phyloP scores from a whole-genome alignment of 2,797 vertebrate species.

The Coregonus ussuriensis region DNA sequence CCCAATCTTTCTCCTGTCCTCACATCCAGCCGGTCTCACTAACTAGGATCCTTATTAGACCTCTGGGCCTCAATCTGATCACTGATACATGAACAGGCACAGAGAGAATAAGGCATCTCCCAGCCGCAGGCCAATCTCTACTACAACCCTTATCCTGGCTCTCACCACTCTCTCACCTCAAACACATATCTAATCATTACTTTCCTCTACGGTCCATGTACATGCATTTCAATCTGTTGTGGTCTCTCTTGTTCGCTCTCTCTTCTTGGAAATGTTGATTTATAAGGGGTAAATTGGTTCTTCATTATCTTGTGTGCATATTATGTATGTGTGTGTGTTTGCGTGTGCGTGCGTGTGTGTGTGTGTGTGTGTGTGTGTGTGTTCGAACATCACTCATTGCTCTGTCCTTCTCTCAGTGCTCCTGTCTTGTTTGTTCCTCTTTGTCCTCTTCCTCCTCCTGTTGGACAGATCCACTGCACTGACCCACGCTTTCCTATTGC shows the following conservation, averaged over 20 bases:
- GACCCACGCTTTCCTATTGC: background rate
- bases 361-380: background rate
- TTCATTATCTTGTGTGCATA: background rate
- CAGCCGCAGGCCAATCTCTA: background rate
- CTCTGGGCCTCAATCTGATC: slow-evolving; percentile 57
- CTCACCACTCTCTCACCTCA: background rate
- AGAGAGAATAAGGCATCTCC: background rate
- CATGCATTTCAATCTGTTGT: background rate
- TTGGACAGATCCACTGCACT: background rate
- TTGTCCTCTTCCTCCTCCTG: background rate
- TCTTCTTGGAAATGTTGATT: background rate
- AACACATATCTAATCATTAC: background rate
- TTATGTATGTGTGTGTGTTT: background rate
- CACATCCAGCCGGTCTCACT: slow-evolving; percentile 44
- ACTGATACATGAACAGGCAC: slow-evolving; percentile 57
- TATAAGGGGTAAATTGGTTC: background rate
- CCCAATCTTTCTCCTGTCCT: slow-evolving; percentile 56
- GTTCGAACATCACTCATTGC: background rate
- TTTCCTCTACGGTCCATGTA: background rate
- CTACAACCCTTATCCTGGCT: background rate
- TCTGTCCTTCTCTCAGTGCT: background rate
- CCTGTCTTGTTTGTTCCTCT: background rate
- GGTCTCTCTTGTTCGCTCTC: background rate
- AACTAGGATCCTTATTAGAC: slow-evolving; percentile 58
- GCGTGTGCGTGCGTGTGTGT: background rate